A percentile compares a stretch with the other conserved stretches of the same genome.
These are phyloP conservation scores for Calameuta pallipes DNA, from an alignment of 2,888 invertebrate genomes.

Conservation along the genomic window DNA sequence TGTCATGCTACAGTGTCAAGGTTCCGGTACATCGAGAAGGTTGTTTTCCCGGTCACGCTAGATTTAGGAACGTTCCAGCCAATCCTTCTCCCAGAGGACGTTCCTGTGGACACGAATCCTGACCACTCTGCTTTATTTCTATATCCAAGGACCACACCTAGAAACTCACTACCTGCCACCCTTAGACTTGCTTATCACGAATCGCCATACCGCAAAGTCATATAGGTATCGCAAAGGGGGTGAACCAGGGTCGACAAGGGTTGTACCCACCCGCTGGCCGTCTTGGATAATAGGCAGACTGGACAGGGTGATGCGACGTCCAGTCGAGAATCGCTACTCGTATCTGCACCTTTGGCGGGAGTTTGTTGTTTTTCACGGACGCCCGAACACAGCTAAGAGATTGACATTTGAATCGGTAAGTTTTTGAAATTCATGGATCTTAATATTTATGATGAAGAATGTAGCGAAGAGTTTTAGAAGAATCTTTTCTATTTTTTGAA, in stretches of 20 bases:
- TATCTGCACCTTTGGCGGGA: conserved; percentile 55
- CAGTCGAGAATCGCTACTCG: conserved; percentile 41
- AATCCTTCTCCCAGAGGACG: neutral
- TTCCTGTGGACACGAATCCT: neutral
- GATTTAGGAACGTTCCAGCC: neutral
- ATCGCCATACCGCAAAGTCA: neutral
- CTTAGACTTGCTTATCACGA: neutral
- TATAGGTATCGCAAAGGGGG: conserved; percentile 8
- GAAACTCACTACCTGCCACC: neutral
- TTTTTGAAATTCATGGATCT: neutral
- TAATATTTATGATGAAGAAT: neutral
- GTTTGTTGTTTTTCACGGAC: conserved; percentile 31
- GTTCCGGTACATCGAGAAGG: neutral
- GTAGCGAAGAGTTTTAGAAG: neutral
- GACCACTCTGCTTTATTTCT: neutral
- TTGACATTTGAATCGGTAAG: neutral
- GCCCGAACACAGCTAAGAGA: neutral
- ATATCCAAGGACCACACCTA: neutral
- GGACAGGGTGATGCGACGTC: conserved; percentile 37
- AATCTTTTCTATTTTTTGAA: neutral
- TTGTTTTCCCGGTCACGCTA: neutral
- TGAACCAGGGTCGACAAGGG: conserved; percentile 22
- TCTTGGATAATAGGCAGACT: conserved; percentile 2
- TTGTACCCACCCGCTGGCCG: conserved; percentile 11
- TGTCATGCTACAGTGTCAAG: neutral